phyloP scores from a whole-genome alignment of 1,140 invertebrate genomes.

The Leptoteleia sp. region DNA sequence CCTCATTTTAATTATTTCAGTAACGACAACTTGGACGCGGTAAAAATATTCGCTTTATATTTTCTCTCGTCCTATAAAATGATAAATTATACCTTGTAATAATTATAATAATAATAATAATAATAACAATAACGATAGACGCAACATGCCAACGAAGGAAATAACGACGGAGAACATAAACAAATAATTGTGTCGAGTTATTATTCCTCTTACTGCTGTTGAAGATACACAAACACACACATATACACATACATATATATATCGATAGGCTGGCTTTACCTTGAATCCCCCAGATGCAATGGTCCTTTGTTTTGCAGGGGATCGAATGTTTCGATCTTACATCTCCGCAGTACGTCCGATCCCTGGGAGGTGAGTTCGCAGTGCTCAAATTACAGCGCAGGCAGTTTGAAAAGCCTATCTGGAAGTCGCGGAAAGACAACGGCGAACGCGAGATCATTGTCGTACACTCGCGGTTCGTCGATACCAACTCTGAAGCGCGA shows the following conservation, averaged over 20 bases:
- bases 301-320: conserved; percentile 79
- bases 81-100: no score
- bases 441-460: conserved; percentile 56
- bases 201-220: no score
- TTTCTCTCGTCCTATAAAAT: no score
- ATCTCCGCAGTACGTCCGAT: conserved; percentile 82
- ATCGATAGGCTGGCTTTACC: not conserved
- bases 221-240: no score
- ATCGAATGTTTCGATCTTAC: conserved; percentile 82
- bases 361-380: conserved; percentile 81
- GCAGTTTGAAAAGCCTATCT: conserved; percentile 73
- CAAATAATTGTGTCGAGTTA: not conserved
- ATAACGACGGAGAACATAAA: not conserved
- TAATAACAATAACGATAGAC: no score
- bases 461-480: conserved; percentile 72
- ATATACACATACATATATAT: not conserved
- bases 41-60: no score
- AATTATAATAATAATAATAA: no score
- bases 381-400: conserved; percentile 69
- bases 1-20: conserved; percentile 1
- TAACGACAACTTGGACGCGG: conserved; percentile 4
- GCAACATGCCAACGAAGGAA: no score
- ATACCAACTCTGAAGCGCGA: conserved; percentile 76
- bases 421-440: conserved; percentile 66
- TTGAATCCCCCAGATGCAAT: conserved; percentile 37